Conservation (phyloP, 2,888 invertebrate species). For the Drosophila falleni region DNA sequence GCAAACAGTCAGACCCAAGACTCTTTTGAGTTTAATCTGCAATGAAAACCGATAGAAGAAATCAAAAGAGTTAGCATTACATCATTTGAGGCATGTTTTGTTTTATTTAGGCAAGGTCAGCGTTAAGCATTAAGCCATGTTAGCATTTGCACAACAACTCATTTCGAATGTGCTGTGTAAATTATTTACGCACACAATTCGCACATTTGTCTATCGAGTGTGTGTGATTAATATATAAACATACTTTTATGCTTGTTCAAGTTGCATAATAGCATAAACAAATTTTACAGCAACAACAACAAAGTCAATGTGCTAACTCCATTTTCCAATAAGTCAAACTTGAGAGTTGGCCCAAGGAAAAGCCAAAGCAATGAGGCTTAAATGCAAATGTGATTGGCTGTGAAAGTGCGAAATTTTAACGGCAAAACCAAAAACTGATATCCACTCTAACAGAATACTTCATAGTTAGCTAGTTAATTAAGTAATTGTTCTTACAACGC, state of each 20-base stretch:
- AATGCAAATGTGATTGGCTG: slow-evolving; percentile 1
- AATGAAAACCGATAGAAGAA: slow-evolving; percentile 72
- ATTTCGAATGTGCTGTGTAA: slow-evolving; percentile 48
- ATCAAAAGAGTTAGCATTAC: slow-evolving; percentile 55
- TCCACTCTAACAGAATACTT: neutral
- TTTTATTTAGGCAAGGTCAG: slow-evolving; percentile 51
- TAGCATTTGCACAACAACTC: slow-evolving; percentile 45
- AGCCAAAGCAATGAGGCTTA: slow-evolving; percentile 3
- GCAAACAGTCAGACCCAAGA: slow-evolving; percentile 97
- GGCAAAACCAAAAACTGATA: too few species aligned
- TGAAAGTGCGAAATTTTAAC: slow-evolving; percentile 1
- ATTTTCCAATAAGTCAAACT: slow-evolving; percentile 36
- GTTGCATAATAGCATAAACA: slow-evolving; percentile 41
- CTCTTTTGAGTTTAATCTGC: slow-evolving; percentile 97
- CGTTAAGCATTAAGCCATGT: slow-evolving; percentile 31
- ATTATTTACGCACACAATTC: slow-evolving; percentile 68
- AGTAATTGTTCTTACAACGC: slow-evolving; percentile 6
- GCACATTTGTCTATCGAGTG: slow-evolving; percentile 46
- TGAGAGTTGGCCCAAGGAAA: slow-evolving; percentile 3
- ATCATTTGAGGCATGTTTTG: slow-evolving; percentile 46
- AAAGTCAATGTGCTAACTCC: slow-evolving; percentile 50
- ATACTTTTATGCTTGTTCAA: slow-evolving; percentile 30
- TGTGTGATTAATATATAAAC: slow-evolving; percentile 17
- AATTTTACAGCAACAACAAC: slow-evolving; percentile 7
- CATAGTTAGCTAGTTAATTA: neutral